Evolutionary conservation across 2,797 vertebrate species (phyloP).

Genomic region (Epinephelus coioides): DNA sequence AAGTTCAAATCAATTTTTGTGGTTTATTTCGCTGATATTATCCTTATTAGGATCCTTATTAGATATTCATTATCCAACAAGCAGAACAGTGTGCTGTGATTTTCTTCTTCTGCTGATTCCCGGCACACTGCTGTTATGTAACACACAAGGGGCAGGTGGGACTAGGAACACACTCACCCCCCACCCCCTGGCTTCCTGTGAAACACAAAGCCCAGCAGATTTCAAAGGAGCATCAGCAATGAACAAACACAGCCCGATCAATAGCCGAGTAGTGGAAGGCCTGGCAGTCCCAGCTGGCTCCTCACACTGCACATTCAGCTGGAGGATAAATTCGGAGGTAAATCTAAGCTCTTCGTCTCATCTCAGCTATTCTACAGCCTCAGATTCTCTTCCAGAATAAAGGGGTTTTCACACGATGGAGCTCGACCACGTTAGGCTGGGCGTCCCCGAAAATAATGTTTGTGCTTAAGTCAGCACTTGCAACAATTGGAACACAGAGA

Average conservation of each 20-base stretch:
- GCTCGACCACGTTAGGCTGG: not conserved
- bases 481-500: conserved; percentile 32
- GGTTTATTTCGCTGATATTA: not conserved
- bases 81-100: not conserved
- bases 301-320: conserved; percentile 32
- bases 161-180: not conserved
- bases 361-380: conserved; percentile 32
- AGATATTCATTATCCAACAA: conserved; percentile 6
- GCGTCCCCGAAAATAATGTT: conserved; percentile 37
- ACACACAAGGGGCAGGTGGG: conserved; percentile 17
- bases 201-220: conserved; percentile 66
- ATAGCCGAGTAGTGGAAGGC: conserved; percentile 57
- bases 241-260: conserved; percentile 62
- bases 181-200: conserved; percentile 24
- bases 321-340: conserved; percentile 27
- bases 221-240: conserved; percentile 71
- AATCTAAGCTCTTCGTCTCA: conserved; percentile 23
- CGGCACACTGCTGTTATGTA: conserved; percentile 25
- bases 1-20: not conserved
- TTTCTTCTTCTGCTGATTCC: conserved; percentile 8
- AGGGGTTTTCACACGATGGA: conserved; percentile 7
- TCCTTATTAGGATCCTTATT: not conserved
- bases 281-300: conserved; percentile 30
- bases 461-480: conserved; percentile 53
- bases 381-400: not conserved